Conservation (phyloP, 2,113 vertebrate species). For the Ptilonorhynchus violaceus region DNA sequence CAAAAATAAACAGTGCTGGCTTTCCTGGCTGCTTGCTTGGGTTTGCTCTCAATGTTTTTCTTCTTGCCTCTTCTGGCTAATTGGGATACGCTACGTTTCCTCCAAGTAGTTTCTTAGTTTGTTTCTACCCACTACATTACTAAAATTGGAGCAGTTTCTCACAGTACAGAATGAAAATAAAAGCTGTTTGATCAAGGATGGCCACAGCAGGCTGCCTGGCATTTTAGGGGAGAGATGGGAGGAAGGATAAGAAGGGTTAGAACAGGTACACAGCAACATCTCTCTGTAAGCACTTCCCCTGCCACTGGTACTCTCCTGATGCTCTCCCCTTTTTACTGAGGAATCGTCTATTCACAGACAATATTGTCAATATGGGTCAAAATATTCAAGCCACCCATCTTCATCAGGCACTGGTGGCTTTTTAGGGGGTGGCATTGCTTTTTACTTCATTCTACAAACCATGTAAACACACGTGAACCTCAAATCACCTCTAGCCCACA, state of each 20-base stretch:
- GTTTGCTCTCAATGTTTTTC: conserved; percentile 26
- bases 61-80: conserved; percentile 37
- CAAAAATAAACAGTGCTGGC: conserved; percentile 61
- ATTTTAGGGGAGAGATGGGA: neutral
- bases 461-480: neutral
- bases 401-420: neutral
- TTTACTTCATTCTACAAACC: neutral
- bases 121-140: neutral
- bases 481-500: neutral
- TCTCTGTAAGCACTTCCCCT: too few relatives aligned
- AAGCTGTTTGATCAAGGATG: neutral
- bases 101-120: neutral
- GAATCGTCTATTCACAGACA: neutral
- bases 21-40: conserved; percentile 49
- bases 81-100: conserved; percentile 8
- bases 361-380: neutral
- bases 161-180: neutral
- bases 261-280: neutral
- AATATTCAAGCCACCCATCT: neutral
- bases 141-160: neutral
- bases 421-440: neutral
- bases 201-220: neutral
- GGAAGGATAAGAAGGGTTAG: neutral
- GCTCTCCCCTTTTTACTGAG: neutral
- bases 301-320: rapidly evolving